These are phyloP conservation scores for Drosophila paracracens DNA, from an alignment of 2,888 invertebrate species.

Conservation along the genomic window DNA sequence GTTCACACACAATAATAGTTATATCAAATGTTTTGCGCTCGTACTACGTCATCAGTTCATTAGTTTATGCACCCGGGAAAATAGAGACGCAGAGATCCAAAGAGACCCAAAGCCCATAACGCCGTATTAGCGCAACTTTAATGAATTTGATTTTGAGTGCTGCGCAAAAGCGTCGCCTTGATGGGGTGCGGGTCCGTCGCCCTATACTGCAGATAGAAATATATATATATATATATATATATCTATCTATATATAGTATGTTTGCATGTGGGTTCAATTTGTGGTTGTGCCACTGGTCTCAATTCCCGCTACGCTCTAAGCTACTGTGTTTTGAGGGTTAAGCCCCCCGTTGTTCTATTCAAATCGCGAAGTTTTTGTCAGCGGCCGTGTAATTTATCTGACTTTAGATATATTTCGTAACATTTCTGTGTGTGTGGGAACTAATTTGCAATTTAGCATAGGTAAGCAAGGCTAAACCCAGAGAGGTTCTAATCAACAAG, in stretches of 20 bases:
- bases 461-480: neutral
- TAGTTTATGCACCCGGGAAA: slow-evolving; percentile 6
- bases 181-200: slow-evolving; percentile 23
- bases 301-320: slow-evolving; percentile 23
- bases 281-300: slow-evolving; percentile 22
- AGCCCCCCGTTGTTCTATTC: slow-evolving; percentile 51
- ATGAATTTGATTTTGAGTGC: slow-evolving; percentile 71
- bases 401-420: slow-evolving; percentile 62
- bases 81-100: neutral
- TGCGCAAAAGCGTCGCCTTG: slow-evolving; percentile 70
- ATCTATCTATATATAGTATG: neutral
- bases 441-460: slow-evolving; percentile 22
- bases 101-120: slow-evolving; percentile 5
- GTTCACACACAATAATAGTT: neutral
- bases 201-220: slow-evolving; percentile 12
- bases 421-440: slow-evolving; percentile 9
- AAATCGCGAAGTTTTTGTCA: slow-evolving; percentile 66
- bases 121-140: slow-evolving; percentile 47
- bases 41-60: slow-evolving; percentile 54
- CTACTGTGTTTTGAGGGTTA: slow-evolving; percentile 29
- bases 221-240: neutral
- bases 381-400: slow-evolving; percentile 66
- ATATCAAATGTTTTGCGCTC: slow-evolving; percentile 18
- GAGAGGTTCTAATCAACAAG: neutral
- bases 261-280: neutral